Evolutionary conservation across 2,113 vertebrate species (phyloP), one percentile per base, ranked within the genome.

Genomic region (Anser cygnoides): DNA sequence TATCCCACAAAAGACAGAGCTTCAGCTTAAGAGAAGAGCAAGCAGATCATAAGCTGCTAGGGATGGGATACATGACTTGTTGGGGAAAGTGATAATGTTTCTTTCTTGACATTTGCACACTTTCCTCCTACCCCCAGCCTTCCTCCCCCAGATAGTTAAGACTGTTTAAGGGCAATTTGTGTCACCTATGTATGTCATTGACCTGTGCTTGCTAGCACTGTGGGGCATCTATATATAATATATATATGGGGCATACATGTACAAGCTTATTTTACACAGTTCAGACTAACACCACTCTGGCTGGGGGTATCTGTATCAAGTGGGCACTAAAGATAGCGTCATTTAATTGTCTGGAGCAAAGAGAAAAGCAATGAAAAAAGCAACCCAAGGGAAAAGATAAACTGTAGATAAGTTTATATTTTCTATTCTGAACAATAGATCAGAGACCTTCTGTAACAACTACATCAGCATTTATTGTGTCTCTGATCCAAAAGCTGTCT

Each of bases 401-500:
- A 55, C 44, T 80, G 41, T 79, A 62, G 67, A 50, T 89, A 87
- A 70, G 23, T 67, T 95, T 83, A 7, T 76, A 31, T 66, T 85
- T 92, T 91, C 74, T 44, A 13, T 87, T 89, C 44, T 44, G 61
- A 87, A 33, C 58, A 84, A 43, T 16, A 84, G 55, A 78, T 87
- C 70, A 79, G 84, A 89, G 55, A 85, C 39, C 54, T 61, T 25
- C 49, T 63, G 26, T 52, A 87, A 74, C 25, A 63, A 23, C 4
- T 6, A 17, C 52, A 89, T 67, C 87, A 92, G 71, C 81, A 81
- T 92, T 91, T 92, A 83, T 62, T 95, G 62, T 31, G 28, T 44
- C 66, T 81, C 57, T 74, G 65, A 68, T 67, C 37, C 58, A 74
- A 87, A 90, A 87, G 61, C 57, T 73, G n/a, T 20, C 72, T 92